Conservation (phyloP, 2,113 vertebrate species). For the Brienomyrus brachyistius region DNA sequence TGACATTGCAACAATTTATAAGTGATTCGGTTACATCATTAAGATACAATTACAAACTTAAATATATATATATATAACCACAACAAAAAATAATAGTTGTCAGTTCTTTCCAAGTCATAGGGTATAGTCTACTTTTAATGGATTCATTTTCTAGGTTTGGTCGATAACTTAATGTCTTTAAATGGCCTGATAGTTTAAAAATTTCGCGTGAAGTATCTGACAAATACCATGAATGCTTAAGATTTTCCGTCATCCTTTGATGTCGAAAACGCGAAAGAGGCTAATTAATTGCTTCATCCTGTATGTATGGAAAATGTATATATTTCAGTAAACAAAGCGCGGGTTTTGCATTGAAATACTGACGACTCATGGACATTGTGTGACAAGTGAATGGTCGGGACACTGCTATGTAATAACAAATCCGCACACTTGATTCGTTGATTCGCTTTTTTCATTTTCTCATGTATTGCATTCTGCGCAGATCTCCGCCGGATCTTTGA, state of each 20-base stretch:
- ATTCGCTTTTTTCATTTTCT: background rate
- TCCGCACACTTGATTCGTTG: background rate
- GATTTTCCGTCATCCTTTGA: background rate
- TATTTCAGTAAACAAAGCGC: background rate
- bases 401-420: background rate
- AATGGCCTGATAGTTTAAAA: background rate
- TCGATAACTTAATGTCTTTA: background rate
- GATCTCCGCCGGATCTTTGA: background rate
- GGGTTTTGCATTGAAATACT: no score
- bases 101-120: background rate
- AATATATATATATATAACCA: background rate
- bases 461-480: background rate
- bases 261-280: background rate
- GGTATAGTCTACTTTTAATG: background rate
- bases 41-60: background rate
- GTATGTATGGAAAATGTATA: background rate
- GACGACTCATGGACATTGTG: background rate
- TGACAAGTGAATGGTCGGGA: background rate
- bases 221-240: background rate
- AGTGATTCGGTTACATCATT: background rate
- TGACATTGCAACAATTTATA: background rate
- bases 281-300: background rate
- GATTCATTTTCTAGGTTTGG: background rate
- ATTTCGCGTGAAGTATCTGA: no score
- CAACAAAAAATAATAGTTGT: background rate